Evolutionary conservation across 2,888 invertebrate species (phyloP).

Genomic region (Pharmacophagus antenor): DNA sequence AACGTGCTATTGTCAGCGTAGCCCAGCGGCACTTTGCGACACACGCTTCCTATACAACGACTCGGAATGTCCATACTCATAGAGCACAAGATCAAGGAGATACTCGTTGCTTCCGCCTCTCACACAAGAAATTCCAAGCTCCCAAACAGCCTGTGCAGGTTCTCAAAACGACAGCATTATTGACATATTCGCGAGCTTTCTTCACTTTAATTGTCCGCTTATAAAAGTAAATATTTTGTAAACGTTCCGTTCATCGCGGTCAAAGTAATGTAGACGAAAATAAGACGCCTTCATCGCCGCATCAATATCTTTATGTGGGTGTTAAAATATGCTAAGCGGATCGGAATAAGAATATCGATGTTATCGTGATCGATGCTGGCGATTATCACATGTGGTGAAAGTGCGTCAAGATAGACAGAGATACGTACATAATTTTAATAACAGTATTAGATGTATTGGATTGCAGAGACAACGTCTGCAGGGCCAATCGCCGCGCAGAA

Average conservation of each 20-base stretch:
- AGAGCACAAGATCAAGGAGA: constrained; percentile 69
- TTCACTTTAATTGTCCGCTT: constrained; percentile 37
- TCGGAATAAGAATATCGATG: constrained; percentile 54
- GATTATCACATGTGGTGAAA: constrained; percentile 70
- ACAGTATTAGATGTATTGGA: constrained; percentile 75
- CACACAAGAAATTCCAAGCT: constrained; percentile 56
- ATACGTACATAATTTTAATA: constrained; percentile 70
- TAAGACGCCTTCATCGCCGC: constrained; percentile 24
- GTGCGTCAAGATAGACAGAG: constrained; percentile 54
- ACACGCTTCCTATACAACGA: constrained; percentile 54
- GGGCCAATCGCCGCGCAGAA: constrained; percentile 60
- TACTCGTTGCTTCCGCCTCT: constrained; percentile 67
- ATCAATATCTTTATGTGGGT: constrained; percentile 38
- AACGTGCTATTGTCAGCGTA: constrained; percentile 64
- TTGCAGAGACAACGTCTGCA: constrained; percentile 67
- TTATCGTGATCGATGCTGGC: constrained; percentile 63
- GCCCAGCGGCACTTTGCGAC: constrained; percentile 52
- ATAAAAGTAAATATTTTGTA: constrained; percentile 29
- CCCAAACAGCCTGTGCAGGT: constrained; percentile 45
- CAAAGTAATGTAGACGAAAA: constrained; percentile 20
- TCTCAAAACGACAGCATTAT: constrained; percentile 47
- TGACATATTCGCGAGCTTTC: constrained; percentile 42
- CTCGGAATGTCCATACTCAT: constrained; percentile 36
- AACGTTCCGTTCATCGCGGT: constrained; percentile 15
- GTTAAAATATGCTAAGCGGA: constrained; percentile 59